Evolutionary conservation across 2,797 vertebrate species (phyloP).

Genomic region (Vespertilio murinus): DNA sequence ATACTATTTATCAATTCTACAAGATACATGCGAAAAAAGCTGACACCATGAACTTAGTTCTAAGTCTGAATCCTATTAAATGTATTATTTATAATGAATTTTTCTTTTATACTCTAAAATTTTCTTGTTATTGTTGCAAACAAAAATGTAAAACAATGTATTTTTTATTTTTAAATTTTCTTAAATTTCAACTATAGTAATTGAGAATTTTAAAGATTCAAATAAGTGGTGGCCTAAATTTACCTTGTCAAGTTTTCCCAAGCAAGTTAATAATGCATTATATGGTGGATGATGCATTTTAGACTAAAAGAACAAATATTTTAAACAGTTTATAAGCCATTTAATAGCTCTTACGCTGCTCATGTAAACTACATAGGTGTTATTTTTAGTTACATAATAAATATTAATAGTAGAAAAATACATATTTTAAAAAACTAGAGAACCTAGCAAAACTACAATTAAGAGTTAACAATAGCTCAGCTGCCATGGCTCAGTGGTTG

Average conservation of each 20-base stretch:
- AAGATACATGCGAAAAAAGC: background rate
- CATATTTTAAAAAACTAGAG: background rate
- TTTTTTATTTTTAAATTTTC: constrained; percentile 36
- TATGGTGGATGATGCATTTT: background rate
- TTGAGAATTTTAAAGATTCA: constrained; percentile 25
- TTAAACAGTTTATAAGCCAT: background rate
- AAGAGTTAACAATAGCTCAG: background rate
- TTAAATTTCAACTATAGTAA: background rate
- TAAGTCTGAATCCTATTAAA: constrained; percentile 21
- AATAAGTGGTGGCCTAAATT: background rate
- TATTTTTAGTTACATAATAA: background rate
- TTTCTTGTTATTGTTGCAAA: constrained; percentile 4
- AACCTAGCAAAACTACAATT: background rate
- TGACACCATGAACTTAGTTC: background rate
- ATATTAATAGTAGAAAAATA: background rate
- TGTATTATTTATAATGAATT: background rate
- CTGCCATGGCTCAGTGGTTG: no score
- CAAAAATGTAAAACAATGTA: constrained; percentile 23
- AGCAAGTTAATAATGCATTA: constrained; percentile 11
- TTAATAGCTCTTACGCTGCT: background rate
- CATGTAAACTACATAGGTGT: background rate
- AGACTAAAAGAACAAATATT: background rate
- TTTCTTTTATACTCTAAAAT: constrained; percentile 8
- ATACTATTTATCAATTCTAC: background rate
- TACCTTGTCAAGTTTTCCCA: background rate